Conservation (phyloP, 2,797 vertebrate genomes). For the Hybognathus amarus region DNA sequence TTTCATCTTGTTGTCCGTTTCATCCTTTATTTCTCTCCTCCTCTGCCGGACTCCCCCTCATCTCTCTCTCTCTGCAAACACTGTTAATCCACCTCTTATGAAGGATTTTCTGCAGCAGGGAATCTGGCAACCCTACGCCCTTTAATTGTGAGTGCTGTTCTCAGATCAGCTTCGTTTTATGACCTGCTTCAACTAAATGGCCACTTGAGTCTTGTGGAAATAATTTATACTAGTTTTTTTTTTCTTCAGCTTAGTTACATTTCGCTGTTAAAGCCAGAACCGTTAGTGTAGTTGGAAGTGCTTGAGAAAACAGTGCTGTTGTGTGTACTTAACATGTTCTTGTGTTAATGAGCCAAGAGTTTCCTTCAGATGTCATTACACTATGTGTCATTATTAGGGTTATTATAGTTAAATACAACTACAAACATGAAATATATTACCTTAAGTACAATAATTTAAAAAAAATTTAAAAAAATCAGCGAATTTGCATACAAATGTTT, state of each 20-base stretch:
- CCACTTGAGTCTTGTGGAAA: not conserved
- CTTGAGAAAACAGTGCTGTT: not conserved
- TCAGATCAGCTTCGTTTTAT: slow-evolving; percentile 14
- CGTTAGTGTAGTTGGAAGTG: not conserved
- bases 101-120: slow-evolving; percentile 44
- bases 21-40: slow-evolving; percentile 7
- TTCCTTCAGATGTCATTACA: not conserved
- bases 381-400: not conserved
- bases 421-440: not conserved
- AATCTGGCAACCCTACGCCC: slow-evolving; percentile 56
- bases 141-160: slow-evolving; percentile 36
- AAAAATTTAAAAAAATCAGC: not conserved
- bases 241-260: not conserved
- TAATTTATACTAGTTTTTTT: not conserved
- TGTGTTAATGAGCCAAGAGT: not conserved
- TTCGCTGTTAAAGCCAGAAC: not conserved
- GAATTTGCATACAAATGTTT: not conserved
- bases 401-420: not conserved
- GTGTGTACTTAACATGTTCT: not conserved
- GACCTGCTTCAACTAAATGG: slow-evolving; percentile 14
- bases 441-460: too few species aligned
- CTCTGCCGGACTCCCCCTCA: not conserved
- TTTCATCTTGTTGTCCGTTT: slow-evolving; percentile 5
- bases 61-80: slow-evolving; percentile 23
- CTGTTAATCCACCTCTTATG: slow-evolving; percentile 20